Percentiles rank a stretch among this genome's conserved stretches.
Conservation (phyloP, 2,797 vertebrate genomes). For the Falco columbarius region DNA sequence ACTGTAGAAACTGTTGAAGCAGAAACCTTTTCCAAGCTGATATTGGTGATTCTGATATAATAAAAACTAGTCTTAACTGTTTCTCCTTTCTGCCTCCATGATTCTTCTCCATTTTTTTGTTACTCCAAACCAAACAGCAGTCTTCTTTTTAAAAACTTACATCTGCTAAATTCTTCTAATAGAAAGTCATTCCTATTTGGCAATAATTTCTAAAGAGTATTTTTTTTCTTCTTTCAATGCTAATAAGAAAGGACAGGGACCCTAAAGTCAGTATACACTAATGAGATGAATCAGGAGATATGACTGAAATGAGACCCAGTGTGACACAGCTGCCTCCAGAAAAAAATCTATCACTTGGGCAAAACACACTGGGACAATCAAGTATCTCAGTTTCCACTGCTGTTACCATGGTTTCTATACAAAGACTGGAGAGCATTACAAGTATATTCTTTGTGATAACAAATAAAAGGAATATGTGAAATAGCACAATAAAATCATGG, state of each 20-base stretch:
- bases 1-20: not conserved
- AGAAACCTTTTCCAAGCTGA: not conserved
- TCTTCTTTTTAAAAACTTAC: not conserved
- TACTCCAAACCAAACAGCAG: not conserved
- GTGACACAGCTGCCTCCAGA: constrained; percentile 44
- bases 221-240: not conserved
- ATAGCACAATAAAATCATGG: constrained; percentile 70
- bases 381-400: constrained; percentile 66
- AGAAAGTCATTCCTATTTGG: not conserved
- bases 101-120: not conserved
- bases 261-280: constrained; percentile 36
- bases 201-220: not conserved
- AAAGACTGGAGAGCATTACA: constrained; percentile 67
- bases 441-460: constrained; percentile 69
- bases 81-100: not conserved
- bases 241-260: constrained; percentile 31
- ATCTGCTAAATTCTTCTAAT: not conserved
- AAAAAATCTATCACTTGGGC: constrained; percentile 45
- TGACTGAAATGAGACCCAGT: constrained; percentile 34
- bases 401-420: constrained; percentile 81
- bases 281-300: constrained; percentile 38
- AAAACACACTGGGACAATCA: constrained; percentile 64
- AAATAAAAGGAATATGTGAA: constrained; percentile 66
- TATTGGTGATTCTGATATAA: not conserved
- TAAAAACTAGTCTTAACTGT: not conserved